Evolutionary conservation across 1,140 invertebrate species (phyloP), one percentile per base, ranked within the genome.

Genomic region (Neodiprion lecontei): DNA sequence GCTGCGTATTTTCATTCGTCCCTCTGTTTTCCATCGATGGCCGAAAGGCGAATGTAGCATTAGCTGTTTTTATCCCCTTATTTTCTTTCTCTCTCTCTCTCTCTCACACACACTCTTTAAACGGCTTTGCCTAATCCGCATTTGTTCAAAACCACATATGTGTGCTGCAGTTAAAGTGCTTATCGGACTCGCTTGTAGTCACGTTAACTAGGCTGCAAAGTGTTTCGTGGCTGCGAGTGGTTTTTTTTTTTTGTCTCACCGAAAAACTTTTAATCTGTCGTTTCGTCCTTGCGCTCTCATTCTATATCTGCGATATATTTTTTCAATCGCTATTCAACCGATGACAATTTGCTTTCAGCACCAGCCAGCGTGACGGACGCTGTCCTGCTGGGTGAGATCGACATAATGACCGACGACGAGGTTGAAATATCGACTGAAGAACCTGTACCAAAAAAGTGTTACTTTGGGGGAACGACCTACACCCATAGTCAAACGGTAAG

Each of bases 401-500:
- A 85, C 73, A 83, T 84, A 50, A 81, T 82, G 8, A 76, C 86
- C 50, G 73, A 66, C n/a, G 73, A 79, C 3, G 75, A 74, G 1
- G 72, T 75, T 21, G 83, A 86, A 67, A 76, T 82, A 69, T 82
- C 80, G 2, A 86, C 80, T 0, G 80, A 84, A 11, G 75, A 85
- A 53, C 74, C 85, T 1, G 80, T 79, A 28, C 73, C 77, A 23
- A 87, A 85, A 74, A 85, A 85, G 72, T 87, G 86, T 78, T 76
- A 83, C 47, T 80, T 84, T 71, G 78, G 85, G 3, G 84, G 81
- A 14, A 84, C 82, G 23, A 75, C 78, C 23, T 87, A 86, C 78
- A 79, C 84, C 4, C 85, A 87, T 72, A 82, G 85, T 69, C 80
- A 87, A 74, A 84, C 81, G 75, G 85, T 86, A 71, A 78, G 79